Evolutionary conservation across 2,888 invertebrate genomes (phyloP).

Genomic region (Netelia inedita): DNA sequence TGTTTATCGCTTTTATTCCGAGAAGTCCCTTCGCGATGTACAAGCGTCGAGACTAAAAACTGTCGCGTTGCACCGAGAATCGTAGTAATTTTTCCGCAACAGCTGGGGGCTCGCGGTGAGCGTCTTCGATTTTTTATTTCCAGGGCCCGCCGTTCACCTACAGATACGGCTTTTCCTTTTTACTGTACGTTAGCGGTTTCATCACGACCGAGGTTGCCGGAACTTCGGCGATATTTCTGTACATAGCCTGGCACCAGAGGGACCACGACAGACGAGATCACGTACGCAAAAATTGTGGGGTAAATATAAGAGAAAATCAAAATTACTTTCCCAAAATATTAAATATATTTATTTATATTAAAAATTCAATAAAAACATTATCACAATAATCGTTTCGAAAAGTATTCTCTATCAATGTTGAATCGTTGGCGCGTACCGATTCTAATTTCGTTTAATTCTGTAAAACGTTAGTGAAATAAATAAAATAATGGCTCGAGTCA

Average conservation of each 20-base stretch:
- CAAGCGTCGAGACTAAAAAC: conserved; percentile 7
- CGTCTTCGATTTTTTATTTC: conserved; percentile 83
- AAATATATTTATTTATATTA: too few relatives aligned
- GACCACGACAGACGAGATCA: conserved; percentile 87
- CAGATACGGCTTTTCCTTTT: conserved; percentile 95
- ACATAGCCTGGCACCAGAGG: conserved; percentile 92
- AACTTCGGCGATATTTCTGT: conserved; percentile 94
- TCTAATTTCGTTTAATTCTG: conserved; percentile 21
- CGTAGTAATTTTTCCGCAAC: conserved; percentile 20
- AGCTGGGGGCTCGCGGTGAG: conserved; percentile 50
- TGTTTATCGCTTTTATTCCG: conserved; percentile 54
- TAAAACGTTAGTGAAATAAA: background rate
- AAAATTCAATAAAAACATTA: too few relatives aligned
- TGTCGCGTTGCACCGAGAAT: conserved; percentile 16
- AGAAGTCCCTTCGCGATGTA: background rate
- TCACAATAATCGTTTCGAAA: too few relatives aligned
- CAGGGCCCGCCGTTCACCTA: conserved; percentile 93
- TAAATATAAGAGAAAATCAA: conserved; percentile 48
- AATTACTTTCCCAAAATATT: too few relatives aligned
- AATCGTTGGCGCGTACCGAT: background rate
- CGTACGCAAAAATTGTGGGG: conserved; percentile 83
- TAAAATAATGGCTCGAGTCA: conserved; percentile 28
- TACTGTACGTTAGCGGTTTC: conserved; percentile 94
- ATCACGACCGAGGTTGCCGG: conserved; percentile 94
- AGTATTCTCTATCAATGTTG: too few relatives aligned